Percentiles rank a stretch among this genome's conserved stretches.
Conservation (phyloP, 2,888 invertebrate species). For the Podabrus alpinus region DNA sequence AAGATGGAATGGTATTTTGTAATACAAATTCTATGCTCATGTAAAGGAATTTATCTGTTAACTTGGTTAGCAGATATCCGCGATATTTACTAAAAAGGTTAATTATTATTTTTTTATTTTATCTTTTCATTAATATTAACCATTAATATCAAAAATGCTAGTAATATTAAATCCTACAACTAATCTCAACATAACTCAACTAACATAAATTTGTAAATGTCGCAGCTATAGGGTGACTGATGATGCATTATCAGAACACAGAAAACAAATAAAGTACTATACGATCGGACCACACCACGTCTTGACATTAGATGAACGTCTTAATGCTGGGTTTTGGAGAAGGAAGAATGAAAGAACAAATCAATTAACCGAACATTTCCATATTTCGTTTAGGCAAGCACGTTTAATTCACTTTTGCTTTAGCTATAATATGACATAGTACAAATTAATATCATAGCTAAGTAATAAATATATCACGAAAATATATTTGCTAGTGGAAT, state of each 20-base stretch:
- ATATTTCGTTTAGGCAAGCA: not conserved
- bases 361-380: not conserved
- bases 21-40: too few relatives aligned
- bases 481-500: constrained; percentile 43
- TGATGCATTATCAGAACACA: not conserved
- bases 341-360: not conserved
- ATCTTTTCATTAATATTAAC: not conserved
- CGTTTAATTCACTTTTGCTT: not conserved
- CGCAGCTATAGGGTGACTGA: not conserved
- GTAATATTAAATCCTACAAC: not conserved
- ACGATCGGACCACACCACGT: not conserved
- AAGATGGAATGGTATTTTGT: too few relatives aligned
- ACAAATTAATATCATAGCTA: constrained; percentile 6
- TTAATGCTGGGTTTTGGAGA: not conserved
- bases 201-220: not conserved
- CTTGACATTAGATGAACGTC: not conserved
- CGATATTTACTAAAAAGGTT: too few relatives aligned
- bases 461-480: constrained; percentile 45
- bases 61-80: too few relatives aligned
- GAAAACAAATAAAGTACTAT: not conserved
- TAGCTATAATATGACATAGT: constrained; percentile 10
- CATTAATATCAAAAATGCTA: not conserved
- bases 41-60: too few relatives aligned
- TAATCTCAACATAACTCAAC: not conserved
- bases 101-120: too few relatives aligned